Evolutionary conservation across 2,113 vertebrate genomes (phyloP).

Genomic region (Machaerirhynchus nigripectus): DNA sequence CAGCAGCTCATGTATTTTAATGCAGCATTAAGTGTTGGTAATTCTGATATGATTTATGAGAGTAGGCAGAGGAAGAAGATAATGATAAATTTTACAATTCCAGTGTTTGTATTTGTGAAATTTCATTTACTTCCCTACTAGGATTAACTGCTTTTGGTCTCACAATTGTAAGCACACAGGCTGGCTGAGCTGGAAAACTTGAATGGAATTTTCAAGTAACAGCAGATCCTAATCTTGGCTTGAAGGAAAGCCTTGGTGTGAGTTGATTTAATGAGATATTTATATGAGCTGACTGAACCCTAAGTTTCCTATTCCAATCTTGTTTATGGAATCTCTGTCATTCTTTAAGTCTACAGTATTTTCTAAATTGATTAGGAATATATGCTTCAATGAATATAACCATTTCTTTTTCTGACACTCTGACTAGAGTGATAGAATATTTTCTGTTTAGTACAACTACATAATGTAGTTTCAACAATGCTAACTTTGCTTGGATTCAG

Average conservation of each 20-base stretch:
- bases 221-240: background rate
- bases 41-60: background rate
- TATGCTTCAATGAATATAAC: background rate
- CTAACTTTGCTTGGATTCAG: background rate
- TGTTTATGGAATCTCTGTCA: background rate
- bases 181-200: background rate
- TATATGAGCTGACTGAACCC: background rate
- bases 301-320: background rate
- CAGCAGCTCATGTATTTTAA: background rate
- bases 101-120: background rate
- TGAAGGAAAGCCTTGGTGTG: background rate
- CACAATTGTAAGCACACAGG: background rate
- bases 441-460: background rate
- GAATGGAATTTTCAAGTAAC: constrained; percentile 16
- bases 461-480: background rate
- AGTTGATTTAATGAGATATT: background rate
- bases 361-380: background rate
- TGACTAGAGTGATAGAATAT: background rate
- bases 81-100: background rate
- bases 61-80: background rate
- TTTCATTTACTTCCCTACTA: background rate
- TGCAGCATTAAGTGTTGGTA: background rate
- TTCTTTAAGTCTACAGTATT: background rate
- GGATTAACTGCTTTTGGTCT: background rate
- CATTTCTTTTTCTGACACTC: background rate